These are phyloP conservation scores for Thaleichthys pacificus DNA, from an alignment of 2,797 vertebrate genomes.

Conservation along the genomic window DNA sequence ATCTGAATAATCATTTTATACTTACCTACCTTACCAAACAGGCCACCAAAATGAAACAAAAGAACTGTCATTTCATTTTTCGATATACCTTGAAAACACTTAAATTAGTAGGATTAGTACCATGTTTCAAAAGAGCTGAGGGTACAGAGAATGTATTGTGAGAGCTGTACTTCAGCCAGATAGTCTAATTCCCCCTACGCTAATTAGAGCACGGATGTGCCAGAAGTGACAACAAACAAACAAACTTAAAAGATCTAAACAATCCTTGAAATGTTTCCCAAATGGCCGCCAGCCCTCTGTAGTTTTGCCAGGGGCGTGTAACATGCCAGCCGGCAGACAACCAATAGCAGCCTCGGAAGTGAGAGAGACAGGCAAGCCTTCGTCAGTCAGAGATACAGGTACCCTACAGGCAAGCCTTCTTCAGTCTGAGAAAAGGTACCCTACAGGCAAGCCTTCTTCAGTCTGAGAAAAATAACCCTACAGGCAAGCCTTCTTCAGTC, in stretches of 20 bases:
- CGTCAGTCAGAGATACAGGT: neutral
- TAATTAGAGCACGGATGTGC: conserved; percentile 6
- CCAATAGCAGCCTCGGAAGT: neutral
- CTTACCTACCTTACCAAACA: no score
- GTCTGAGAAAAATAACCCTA: neutral
- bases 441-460: neutral
- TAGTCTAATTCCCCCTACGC: conserved; percentile 5
- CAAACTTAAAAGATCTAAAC: neutral
- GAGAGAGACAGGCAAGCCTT: neutral
- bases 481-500: neutral
- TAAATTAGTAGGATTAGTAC: no score
- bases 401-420: neutral
- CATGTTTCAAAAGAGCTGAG: no score
- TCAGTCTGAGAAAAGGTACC: neutral
- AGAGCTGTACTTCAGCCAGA: no score
- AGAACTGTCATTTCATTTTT: no score
- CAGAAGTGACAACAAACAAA: conserved; percentile 8
- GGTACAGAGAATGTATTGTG: no score
- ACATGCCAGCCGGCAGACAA: neutral
- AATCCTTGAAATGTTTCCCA: neutral
- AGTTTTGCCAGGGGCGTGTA: no score
- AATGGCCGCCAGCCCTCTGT: neutral
- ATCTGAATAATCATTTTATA: no score
- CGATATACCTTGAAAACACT: no score
- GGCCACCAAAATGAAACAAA: no score